phyloP scores from a whole-genome alignment of 2,797 vertebrate genomes.

The Serranus cabrilla region DNA sequence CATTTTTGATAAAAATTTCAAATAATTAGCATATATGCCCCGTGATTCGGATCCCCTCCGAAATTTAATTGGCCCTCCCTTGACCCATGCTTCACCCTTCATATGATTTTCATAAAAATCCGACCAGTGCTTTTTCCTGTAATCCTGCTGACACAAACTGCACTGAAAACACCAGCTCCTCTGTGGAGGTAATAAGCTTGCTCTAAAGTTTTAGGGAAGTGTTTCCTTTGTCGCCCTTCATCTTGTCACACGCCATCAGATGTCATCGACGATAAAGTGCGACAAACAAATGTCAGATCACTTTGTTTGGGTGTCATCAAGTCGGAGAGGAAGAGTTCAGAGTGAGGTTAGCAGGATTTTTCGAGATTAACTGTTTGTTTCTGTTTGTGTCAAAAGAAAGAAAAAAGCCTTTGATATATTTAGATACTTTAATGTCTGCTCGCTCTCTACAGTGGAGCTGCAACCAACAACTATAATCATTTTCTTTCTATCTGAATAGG shows the following conservation, averaged over 20 bases:
- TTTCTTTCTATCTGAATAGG: neutral
- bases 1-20: too few relatives aligned
- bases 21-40: too few relatives aligned
- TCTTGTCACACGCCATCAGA: constrained; percentile 25
- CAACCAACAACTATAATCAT: neutral
- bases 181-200: neutral
- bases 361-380: neutral
- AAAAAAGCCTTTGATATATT: neutral
- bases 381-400: constrained; percentile 3
- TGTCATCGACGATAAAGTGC: constrained; percentile 34
- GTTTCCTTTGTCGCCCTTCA: constrained; percentile 23
- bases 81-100: too few relatives aligned
- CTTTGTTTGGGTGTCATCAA: constrained; percentile 36
- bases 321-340: neutral
- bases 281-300: constrained; percentile 44
- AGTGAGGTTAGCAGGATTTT: neutral
- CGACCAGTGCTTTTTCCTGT: too few relatives aligned
- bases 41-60: too few relatives aligned
- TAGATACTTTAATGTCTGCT: neutral
- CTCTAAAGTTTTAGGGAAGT: neutral
- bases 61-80: too few relatives aligned
- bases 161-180: too few relatives aligned
- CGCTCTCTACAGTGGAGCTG: neutral
- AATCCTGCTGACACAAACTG: too few relatives aligned
- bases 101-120: too few relatives aligned